Evolutionary conservation across 2,888 invertebrate genomes (phyloP).

Genomic region (Crocallis elinguaria): DNA sequence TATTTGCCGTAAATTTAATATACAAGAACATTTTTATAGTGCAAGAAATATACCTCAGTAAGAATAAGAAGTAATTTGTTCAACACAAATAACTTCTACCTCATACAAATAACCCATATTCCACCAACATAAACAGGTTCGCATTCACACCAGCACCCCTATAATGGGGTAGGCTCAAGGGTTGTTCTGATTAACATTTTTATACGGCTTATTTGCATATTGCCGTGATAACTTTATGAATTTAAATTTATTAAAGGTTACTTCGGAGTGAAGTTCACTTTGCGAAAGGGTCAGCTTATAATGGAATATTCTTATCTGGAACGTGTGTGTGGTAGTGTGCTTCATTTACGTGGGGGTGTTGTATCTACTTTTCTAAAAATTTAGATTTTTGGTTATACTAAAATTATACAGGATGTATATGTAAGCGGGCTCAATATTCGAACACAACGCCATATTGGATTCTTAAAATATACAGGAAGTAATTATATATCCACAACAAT

Average conservation of each 20-base stretch:
- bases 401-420: too few relatives aligned
- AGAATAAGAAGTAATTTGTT: too few relatives aligned
- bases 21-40: too few relatives aligned
- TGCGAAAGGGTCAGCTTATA: conserved; percentile 43
- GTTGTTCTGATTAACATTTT: conserved; percentile 64
- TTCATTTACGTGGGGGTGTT: too few relatives aligned
- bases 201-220: conserved; percentile 64
- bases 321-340: conserved; percentile 16
- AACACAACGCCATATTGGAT: too few relatives aligned
- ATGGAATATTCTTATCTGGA: conserved; percentile 21
- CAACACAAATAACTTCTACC: neutral
- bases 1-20: too few relatives aligned
- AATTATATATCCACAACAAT: too few relatives aligned
- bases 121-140: conserved; percentile 28
- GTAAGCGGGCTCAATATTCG: too few relatives aligned
- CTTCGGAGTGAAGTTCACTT: conserved; percentile 38
- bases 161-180: conserved; percentile 42
- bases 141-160: conserved; percentile 33
- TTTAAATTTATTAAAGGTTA: conserved; percentile 64
- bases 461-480: too few relatives aligned
- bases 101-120: conserved; percentile 27
- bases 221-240: conserved; percentile 63
- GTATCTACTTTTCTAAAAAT: too few relatives aligned
- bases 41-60: too few relatives aligned
- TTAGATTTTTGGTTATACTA: too few relatives aligned